Conservation (phyloP, 2,113 vertebrate species). For the Ivindomyrus marchei region DNA sequence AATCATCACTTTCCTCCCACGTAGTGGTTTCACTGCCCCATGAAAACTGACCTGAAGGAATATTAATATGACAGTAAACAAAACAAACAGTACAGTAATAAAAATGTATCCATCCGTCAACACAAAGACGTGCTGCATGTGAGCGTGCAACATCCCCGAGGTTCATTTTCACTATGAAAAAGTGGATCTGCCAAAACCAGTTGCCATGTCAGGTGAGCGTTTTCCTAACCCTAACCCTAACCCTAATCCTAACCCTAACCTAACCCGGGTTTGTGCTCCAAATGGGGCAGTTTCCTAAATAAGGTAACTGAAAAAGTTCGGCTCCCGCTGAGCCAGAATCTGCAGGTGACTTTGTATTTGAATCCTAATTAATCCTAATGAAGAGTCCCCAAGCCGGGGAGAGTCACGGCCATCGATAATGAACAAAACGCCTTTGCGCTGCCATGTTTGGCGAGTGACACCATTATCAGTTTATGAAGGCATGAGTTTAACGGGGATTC, state of each 20-base stretch:
- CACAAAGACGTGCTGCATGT: background rate
- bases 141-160: background rate
- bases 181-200: background rate
- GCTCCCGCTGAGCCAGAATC: conserved; percentile 28
- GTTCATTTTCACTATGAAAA: background rate
- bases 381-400: conserved; percentile 28
- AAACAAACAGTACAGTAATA: background rate
- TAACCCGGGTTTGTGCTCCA: background rate
- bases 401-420: conserved; percentile 41
- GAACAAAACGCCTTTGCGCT: conserved; percentile 23
- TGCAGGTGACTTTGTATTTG: conserved; percentile 45
- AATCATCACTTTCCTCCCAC: background rate
- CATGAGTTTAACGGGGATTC: conserved; percentile 26
- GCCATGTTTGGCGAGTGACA: conserved; percentile 32
- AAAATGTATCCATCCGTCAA: background rate
- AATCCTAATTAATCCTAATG: conserved; percentile 46
- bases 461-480: conserved; percentile 34
- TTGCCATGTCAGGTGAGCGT: background rate
- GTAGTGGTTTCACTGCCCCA: background rate
- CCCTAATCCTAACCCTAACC: background rate
- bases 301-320: background rate
- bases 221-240: background rate
- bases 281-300: background rate
- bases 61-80: background rate
- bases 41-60: background rate